Evolutionary conservation across 2,113 vertebrate genomes (phyloP).

Genomic region (Gobio gobio): DNA sequence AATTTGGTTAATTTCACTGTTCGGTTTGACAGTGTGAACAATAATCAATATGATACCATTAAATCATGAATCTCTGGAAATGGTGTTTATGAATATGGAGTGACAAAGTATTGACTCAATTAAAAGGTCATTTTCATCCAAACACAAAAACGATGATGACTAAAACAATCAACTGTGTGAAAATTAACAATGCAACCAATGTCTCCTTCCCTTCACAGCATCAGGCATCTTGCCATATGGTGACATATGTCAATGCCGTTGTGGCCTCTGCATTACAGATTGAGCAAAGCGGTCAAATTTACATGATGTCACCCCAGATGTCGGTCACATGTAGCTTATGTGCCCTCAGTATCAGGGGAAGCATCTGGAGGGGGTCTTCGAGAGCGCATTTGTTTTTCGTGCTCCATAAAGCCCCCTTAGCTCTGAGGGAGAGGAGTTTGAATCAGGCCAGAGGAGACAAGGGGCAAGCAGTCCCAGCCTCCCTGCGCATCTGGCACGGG

Average conservation of each 20-base stretch:
- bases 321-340: slow-evolving; percentile 47
- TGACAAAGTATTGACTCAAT: slow-evolving; percentile 7
- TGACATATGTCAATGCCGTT: slow-evolving; percentile 56
- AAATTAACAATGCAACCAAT: slow-evolving; percentile 21
- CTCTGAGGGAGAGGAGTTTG: slow-evolving; percentile 33
- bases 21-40: too few species aligned
- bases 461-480: slow-evolving; percentile 13
- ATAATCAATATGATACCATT: background rate
- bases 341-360: slow-evolving; percentile 49
- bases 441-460: slow-evolving; percentile 25
- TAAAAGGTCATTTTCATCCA: background rate
- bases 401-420: slow-evolving; percentile 28
- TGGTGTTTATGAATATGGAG: background rate
- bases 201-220: slow-evolving; percentile 5
- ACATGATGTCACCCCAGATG: slow-evolving; percentile 60
- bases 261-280: slow-evolving; percentile 51
- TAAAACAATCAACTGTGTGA: background rate
- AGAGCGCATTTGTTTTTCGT: slow-evolving; percentile 39
- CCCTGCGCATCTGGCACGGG: slow-evolving; percentile 29
- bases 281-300: slow-evolving; percentile 60
- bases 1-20: too few species aligned
- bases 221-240: slow-evolving; percentile 54
- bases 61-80: background rate
- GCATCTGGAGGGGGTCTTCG: slow-evolving; percentile 54
- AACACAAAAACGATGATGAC: background rate